Evolutionary conservation across 2,888 invertebrate genomes (phyloP).

Genomic region (Epinotia ramella): DNA sequence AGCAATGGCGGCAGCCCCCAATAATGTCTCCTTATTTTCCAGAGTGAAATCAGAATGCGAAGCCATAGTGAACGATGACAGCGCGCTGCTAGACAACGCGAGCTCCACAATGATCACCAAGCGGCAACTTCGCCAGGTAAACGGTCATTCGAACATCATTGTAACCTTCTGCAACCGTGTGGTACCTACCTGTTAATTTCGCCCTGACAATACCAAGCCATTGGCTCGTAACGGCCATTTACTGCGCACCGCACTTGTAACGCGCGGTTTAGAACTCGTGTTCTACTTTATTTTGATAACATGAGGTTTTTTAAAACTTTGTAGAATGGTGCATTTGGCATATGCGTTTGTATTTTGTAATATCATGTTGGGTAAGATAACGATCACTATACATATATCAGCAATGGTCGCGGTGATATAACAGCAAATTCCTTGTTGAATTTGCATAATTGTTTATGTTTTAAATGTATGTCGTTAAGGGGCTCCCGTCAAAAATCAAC

Average conservation of each 20-base stretch:
- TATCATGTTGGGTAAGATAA: not conserved
- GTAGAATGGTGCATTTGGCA: not conserved
- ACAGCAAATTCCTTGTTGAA: not conserved
- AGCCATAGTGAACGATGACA: slow-evolving; percentile 76
- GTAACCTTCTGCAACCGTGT: slow-evolving; percentile 30
- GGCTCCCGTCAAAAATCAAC: no score
- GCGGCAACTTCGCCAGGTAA: slow-evolving; percentile 73
- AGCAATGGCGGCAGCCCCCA: not conserved
- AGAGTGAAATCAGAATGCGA: slow-evolving; percentile 80
- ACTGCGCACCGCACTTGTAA: not conserved
- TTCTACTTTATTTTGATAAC: not conserved
- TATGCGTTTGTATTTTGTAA: not conserved
- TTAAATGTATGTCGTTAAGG: not conserved
- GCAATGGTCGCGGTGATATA: not conserved
- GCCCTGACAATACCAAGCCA: slow-evolving; percentile 40
- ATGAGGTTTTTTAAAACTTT: not conserved
- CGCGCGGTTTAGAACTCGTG: not conserved
- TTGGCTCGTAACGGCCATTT: slow-evolving; percentile 31
- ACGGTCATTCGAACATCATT: slow-evolving; percentile 30
- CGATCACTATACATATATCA: no score
- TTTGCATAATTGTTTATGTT: not conserved
- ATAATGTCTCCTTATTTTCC: slow-evolving; percentile 53
- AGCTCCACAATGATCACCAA: slow-evolving; percentile 61
- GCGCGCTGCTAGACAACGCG: slow-evolving; percentile 63
- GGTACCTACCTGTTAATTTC: slow-evolving; percentile 26